A percentile compares a stretch with the other conserved stretches of the same genome.
phyloP scores from a whole-genome alignment of 1,140 invertebrate species.

The Hermatobates lingyangjiaoensis region DNA sequence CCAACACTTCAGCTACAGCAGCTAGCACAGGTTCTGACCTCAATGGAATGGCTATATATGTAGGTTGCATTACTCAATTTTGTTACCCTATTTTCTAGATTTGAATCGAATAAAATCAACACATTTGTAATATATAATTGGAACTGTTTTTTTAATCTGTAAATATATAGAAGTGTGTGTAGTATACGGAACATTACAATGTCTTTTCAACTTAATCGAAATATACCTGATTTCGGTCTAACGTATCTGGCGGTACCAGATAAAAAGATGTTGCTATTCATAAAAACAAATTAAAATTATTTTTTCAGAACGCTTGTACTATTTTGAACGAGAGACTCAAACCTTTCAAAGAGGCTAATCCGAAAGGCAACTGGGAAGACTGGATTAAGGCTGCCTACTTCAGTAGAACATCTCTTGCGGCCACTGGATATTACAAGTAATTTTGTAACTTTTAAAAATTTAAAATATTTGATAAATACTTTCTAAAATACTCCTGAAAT shows the following conservation, averaged over 20 bases:
- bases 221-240: no score
- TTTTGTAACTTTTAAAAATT: neutral
- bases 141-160: no score
- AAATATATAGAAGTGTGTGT: no score
- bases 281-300: neutral
- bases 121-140: no score
- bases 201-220: no score
- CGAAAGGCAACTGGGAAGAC: slow-evolving; percentile 64
- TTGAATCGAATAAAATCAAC: no score
- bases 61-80: slow-evolving; percentile 22
- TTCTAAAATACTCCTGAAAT: no score
- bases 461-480: neutral
- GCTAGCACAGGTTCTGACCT: slow-evolving; percentile 81
- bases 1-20: slow-evolving; percentile 82
- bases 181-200: no score
- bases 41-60: slow-evolving; percentile 84
- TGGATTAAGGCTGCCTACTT: slow-evolving; percentile 69
- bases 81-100: no score
- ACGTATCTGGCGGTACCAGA: no score
- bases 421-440: slow-evolving; percentile 61
- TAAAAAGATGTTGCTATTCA: no score
- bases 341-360: slow-evolving; percentile 56
- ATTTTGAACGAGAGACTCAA: slow-evolving; percentile 53
- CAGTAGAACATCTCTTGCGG: slow-evolving; percentile 58
- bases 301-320: slow-evolving; percentile 55